Base-by-base conservation (phyloP, 2,113 vertebrate genomes). In the Notarius quadriscutis region DNA sequence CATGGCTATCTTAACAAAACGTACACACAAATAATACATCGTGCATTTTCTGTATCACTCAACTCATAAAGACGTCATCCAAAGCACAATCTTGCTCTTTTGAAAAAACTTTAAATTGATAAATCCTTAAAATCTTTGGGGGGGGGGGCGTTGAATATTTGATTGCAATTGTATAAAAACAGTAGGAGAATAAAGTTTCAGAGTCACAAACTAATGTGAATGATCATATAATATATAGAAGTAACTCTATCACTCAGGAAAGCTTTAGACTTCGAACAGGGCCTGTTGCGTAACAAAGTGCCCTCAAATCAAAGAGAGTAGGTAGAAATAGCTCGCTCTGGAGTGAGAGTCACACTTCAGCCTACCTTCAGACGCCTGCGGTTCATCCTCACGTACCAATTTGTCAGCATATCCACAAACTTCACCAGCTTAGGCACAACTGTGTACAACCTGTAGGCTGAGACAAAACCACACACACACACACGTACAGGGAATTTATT, bases 341-440 rank as follows among this genome's bases (percentile, higher is more conserved):
- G 84, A 72, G 69, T n/a, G 71, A 53, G 81, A 86, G 75, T 84
- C 85, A 77, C 41, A 81, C 79, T 41, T 34, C 0, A 75, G 65
- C 93, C 92, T 94, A 99, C 98, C 97, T 99, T 99, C 63, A 99
- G 94, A 8, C 98, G 96, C 89, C 96, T 95, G 84, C 98, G 97
- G 93, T 99, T 99, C 94, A 96, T 99, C 90, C 98, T 94, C 84
- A 99, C 97, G 6, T 99, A 99, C 98, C 98, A 99, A 91, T 99
- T 99, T 91, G 98, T 99, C 84, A 99, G 95, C 94, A 96, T 93
- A 93, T 99, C 98, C 81, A 99, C 97, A 93, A 97, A 99, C 93
- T 97, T 99, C 90, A 99, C 98, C 20, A 99, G 95, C 69, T 96
- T 96, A 77, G 98, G 98, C 58, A 99, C 98, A 60, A 99, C 98